These are phyloP conservation scores for Lacanobia wlatinum DNA, from an alignment of 2,888 invertebrate genomes.

Conservation along the genomic window DNA sequence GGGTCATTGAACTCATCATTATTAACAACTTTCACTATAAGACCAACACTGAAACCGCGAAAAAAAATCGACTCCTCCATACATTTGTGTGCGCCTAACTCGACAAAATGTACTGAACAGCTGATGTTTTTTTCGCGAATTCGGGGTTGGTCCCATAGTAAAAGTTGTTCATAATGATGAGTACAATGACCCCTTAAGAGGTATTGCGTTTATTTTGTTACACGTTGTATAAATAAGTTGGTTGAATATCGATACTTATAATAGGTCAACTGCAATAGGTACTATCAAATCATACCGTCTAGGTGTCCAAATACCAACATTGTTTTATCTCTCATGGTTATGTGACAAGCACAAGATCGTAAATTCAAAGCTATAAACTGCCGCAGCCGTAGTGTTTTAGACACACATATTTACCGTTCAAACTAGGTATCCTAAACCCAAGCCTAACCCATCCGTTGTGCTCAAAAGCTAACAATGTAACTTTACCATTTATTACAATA, in stretches of 20 bases:
- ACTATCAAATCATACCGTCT: neutral
- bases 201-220: no score
- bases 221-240: no score
- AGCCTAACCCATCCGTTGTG: neutral
- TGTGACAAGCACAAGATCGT: slow-evolving; percentile 12
- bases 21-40: no score
- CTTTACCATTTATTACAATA: neutral
- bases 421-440: neutral
- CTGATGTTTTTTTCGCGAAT: no score
- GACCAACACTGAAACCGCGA: no score
- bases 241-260: neutral
- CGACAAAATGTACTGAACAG: no score
- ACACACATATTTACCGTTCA: slow-evolving; percentile 14
- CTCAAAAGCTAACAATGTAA: slow-evolving; percentile 37
- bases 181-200: no score
- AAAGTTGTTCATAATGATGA: no score
- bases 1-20: no score
- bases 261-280: neutral
- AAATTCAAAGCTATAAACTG: slow-evolving; percentile 18
- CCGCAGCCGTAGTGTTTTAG: neutral
- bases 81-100: no score
- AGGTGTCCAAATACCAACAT: neutral
- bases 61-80: no score
- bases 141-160: no score
- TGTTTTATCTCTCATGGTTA: slow-evolving; percentile 2